phyloP scores from a whole-genome alignment of 2,888 invertebrate genomes.

The Nyleta sp. region DNA sequence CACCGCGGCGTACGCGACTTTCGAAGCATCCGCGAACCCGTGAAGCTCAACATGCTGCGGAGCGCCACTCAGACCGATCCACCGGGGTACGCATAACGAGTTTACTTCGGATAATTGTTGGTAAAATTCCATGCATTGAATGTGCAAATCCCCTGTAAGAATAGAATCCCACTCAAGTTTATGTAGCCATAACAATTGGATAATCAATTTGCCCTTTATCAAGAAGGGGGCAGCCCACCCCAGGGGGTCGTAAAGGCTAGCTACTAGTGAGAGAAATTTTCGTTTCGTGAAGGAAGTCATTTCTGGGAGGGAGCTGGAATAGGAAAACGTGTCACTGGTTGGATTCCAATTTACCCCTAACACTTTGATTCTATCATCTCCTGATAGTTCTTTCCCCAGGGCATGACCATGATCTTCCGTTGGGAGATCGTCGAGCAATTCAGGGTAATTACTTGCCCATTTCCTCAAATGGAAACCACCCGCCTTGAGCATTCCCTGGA shows the following conservation, averaged over 20 bases:
- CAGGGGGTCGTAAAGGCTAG: conserved; percentile 1
- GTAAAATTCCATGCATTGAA: background rate
- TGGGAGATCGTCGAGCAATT: background rate
- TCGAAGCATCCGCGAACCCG: background rate
- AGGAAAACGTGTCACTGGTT: background rate
- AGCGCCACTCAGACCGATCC: too few species aligned
- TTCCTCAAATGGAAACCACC: background rate
- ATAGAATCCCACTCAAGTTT: background rate
- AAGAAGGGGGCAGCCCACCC: background rate
- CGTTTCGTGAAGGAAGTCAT: background rate
- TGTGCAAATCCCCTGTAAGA: background rate
- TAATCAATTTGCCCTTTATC: background rate
- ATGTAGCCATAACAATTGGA: background rate
- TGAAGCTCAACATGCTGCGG: too few species aligned
- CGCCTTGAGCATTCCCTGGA: background rate
- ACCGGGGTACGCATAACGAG: too few species aligned
- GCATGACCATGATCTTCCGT: background rate
- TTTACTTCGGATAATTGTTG: background rate
- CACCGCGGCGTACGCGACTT: too few species aligned
- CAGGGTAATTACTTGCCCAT: background rate
- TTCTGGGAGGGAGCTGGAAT: background rate
- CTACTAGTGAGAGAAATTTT: background rate
- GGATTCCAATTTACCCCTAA: background rate
- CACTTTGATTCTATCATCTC: background rate
- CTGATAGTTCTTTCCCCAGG: background rate